These are phyloP conservation scores for Arvicanthis niloticus DNA, from an alignment of 2,113 vertebrate species.

Conservation along the genomic window DNA sequence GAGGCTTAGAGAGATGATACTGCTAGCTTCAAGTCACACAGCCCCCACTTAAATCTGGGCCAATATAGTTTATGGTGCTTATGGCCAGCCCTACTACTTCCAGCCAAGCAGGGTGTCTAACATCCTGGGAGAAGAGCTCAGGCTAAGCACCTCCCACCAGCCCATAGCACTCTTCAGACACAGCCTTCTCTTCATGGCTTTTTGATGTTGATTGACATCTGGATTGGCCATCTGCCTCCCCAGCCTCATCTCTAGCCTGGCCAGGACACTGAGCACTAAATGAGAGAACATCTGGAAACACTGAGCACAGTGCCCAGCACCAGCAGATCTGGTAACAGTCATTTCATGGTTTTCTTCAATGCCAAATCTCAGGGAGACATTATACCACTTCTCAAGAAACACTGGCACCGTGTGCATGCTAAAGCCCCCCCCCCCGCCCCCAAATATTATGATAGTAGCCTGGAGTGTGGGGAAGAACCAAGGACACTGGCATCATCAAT, in stretches of 20 bases:
- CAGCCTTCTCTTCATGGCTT: neutral
- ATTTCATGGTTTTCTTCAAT: slow-evolving; percentile 51
- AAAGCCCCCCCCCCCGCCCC: neutral
- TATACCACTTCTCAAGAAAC: slow-evolving; percentile 21
- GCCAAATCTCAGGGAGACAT: slow-evolving; percentile 36
- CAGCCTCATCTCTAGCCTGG: neutral
- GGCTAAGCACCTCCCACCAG: neutral
- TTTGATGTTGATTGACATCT: neutral
- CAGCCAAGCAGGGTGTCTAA: neutral
- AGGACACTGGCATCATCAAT: neutral
- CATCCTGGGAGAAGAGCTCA: neutral
- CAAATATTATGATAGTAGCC: neutral
- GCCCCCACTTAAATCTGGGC: neutral
- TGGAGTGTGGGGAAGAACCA: neutral
- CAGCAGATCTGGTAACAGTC: neutral
- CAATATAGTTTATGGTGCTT: neutral
- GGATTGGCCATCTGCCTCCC: neutral
- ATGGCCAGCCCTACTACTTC: neutral
- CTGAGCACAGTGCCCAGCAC: slow-evolving; percentile 26
- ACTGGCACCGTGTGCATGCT: neutral
- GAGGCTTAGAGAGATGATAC: neutral
- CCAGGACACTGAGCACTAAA: slow-evolving; percentile 59
- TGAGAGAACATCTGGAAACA: slow-evolving; percentile 47
- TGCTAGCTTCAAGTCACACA: neutral
- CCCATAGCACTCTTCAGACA: neutral